Base-by-base conservation (phyloP, 2,113 vertebrate genomes). In the Podiceps cristatus region DNA sequence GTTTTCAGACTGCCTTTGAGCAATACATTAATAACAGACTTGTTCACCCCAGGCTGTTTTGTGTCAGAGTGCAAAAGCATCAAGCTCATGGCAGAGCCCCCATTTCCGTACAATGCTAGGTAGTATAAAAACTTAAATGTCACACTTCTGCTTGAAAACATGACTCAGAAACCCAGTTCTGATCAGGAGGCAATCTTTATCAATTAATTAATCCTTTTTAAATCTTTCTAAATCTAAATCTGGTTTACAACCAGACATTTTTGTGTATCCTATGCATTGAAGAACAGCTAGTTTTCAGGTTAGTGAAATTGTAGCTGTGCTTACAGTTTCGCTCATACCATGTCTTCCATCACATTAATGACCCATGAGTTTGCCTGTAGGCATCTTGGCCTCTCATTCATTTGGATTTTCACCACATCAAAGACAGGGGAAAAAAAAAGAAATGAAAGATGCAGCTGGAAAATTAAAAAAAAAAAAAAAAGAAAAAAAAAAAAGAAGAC, bases 31-130 rank as follows among this genome's bases (percentile, higher is more conserved):
- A 81, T 90, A 88, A 90, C 52, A 90, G 92, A 18, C 66, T 77
- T 73, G 74, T 85, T 96, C 69, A 85, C 77, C 89, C 67, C 45
- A 79, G 75, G 62, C 71, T 90, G 35, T 88, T 97, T 69, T 40
- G 62, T 90, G 73, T 49, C 77, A 71, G 77, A 53, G 44, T 35
- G 49, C 44, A 35, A 86, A 93, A 85, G 55, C 88, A 66, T 53
- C 16, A 10, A 64, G 49, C 18, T 53, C 29, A 22, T 2, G 4
- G 62, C 58, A 49, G 49, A 91, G 55, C 59, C 91, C 49, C 82
- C 42, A 18, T 45, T 76, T 82, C 71, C 68, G 33, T 33, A 23
- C 23, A 42, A 11, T 60, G 27, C 35, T 42, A 80, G 81, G 28
- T 49, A 72, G 14, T 35, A 28, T 55, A 47, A 85, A 78, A 84